Percentiles rank a stretch among this genome's conserved stretches.
phyloP scores from a whole-genome alignment of 2,797 vertebrate species.

The Babyrousa celebensis region DNA sequence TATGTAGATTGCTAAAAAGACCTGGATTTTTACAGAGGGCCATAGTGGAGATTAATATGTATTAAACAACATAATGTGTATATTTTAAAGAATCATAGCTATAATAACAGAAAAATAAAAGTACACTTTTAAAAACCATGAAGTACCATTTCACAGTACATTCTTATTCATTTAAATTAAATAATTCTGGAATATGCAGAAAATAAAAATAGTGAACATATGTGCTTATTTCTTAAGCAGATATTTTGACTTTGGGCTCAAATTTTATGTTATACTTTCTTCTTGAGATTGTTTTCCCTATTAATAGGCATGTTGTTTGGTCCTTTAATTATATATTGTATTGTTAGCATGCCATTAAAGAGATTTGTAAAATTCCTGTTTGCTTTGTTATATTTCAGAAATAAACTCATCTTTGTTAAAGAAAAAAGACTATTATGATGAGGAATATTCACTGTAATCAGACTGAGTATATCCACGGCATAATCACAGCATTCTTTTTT shows the following conservation, averaged over 20 bases:
- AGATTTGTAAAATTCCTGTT: background rate
- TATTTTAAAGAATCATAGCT: background rate
- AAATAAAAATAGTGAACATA: background rate
- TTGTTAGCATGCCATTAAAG: background rate
- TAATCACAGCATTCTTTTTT: slow-evolving; percentile 37
- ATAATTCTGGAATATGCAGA: background rate
- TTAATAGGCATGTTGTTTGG: background rate
- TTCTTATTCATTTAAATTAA: slow-evolving; percentile 41
- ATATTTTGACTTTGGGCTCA: background rate
- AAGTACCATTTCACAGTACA: background rate
- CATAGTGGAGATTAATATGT: background rate
- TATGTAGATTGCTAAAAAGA: slow-evolving; percentile 3
- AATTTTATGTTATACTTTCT: slow-evolving; percentile 34
- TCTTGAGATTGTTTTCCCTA: background rate
- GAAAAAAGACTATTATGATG: background rate
- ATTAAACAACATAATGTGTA: slow-evolving; percentile 12
- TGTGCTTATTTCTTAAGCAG: background rate
- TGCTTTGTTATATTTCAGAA: slow-evolving; percentile 53
- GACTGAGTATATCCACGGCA: background rate
- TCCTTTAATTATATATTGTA: background rate
- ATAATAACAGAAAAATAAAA: slow-evolving; percentile 16
- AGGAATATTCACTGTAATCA: slow-evolving; percentile 69
- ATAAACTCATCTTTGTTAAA: slow-evolving; percentile 45
- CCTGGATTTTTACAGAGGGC: slow-evolving; percentile 10
- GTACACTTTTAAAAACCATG: slow-evolving; percentile 1